Evolutionary conservation across 2,113 vertebrate species (phyloP), one percentile per base, ranked within the genome.

Genomic region (Halcyon senegalensis): DNA sequence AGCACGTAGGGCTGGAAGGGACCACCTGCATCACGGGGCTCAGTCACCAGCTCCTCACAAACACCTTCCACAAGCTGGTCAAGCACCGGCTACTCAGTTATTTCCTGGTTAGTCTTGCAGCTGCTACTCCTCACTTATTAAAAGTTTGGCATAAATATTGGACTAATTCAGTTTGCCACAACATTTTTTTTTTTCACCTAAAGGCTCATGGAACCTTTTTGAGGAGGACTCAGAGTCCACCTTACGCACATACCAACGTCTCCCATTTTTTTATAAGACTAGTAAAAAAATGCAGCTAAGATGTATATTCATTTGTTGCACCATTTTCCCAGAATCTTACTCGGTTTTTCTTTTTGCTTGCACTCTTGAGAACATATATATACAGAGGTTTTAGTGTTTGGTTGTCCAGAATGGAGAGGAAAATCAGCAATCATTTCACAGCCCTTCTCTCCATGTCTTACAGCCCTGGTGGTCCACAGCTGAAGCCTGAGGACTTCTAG

Each of bases 41-140:
- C 91, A 62, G 84, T 96, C 93, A 94, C 92, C 81, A 66, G 63
- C 58, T 95, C 74, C 89, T 97, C 94, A 94, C 70, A 53, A 93
- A 93, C 91, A 90, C 95, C 90, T 96, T 85, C 75, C 82, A 11
- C 90, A 96, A 76, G 95, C 74, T 94, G 91, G 63, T 16, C 96
- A 85, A 80, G 92, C 59, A 66, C 68, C 0, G 7, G 8, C 89
- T 73, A 58, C 81, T 91, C 10, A 0, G 69, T 58, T 90, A 76
- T 82, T 95, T 94, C 87, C 81, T 39, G 56, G 84, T 91, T 75
- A 58, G 50, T 43, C 77, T 56, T 89, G 94, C 94, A 96, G 94
- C 93, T 97, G 87, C 84, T 94, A 20, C 44, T 84, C 24, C 48
- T 75, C 4, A 1, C 46, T 86, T 87, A 43, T 81, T 92, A 92